These are phyloP conservation scores for Hystrix brachyura DNA, from an alignment of 2,113 vertebrate species.

Conservation along the genomic window DNA sequence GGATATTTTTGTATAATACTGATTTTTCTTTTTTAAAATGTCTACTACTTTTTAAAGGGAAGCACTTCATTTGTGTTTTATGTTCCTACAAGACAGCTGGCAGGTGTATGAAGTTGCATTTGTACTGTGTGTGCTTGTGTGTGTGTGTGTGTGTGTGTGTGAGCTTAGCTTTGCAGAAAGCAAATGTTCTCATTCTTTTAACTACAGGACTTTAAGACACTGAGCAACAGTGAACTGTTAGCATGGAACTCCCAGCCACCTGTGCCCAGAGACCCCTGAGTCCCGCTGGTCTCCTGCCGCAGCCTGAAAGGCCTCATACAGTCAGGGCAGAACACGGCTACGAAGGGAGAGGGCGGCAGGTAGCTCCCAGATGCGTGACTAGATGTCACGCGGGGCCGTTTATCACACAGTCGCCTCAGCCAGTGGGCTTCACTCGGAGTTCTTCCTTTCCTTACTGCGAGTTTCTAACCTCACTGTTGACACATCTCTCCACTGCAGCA, in stretches of 20 bases:
- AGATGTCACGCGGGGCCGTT: rapidly evolving
- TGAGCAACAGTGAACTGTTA: not conserved
- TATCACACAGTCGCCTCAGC: too few species aligned
- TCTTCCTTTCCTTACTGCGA: not conserved
- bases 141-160: not conserved
- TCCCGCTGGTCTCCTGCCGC: not conserved
- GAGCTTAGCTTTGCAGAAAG: not conserved
- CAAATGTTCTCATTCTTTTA: not conserved
- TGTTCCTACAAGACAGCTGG: not conserved
- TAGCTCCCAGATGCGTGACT: not conserved
- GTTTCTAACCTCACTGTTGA: not conserved
- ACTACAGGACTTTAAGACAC: not conserved
- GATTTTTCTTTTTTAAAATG: not conserved
- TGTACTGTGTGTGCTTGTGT: too few species aligned
- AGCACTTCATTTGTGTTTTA: too few species aligned
- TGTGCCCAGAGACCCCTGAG: not conserved
- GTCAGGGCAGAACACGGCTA: not conserved
- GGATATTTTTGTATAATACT: not conserved
- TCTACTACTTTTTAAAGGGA: not conserved
- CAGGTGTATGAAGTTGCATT: not conserved
- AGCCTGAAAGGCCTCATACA: not conserved
- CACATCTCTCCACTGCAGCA: not conserved
- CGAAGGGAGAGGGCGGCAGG: not conserved
- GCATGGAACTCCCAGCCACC: not conserved
- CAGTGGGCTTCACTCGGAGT: too few species aligned